Evolutionary conservation across 2,797 vertebrate species (phyloP).

Genomic region (Champsocephalus esox): DNA sequence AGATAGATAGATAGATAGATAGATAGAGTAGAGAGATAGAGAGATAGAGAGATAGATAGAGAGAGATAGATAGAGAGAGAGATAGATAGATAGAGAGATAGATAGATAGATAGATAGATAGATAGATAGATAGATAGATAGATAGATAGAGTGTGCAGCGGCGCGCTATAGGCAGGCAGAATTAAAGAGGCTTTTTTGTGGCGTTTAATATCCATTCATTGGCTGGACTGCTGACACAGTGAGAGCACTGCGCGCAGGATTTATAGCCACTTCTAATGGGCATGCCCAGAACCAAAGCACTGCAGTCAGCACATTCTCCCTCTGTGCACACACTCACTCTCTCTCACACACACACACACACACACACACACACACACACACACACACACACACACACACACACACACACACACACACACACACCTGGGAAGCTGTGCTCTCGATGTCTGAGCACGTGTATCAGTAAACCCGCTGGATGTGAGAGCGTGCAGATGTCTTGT

Average conservation of each 20-base stretch:
- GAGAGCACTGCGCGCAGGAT: constrained; percentile 85
- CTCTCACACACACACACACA: constrained; percentile 51
- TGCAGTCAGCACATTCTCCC: constrained; percentile 86
- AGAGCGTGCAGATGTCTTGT: constrained; percentile 20
- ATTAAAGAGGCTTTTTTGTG: constrained; percentile 89
- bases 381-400: constrained; percentile 56
- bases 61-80: no score
- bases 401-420: constrained; percentile 12
- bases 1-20: no score
- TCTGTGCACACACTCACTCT: constrained; percentile 44
- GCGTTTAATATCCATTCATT: constrained; percentile 92
- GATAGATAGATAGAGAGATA: no score
- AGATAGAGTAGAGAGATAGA: no score
- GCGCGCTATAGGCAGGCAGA: constrained; percentile 79
- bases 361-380: constrained; percentile 18
- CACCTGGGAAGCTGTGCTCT: constrained; percentile 26
- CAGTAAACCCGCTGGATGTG: constrained; percentile 33
- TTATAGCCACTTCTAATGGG: constrained; percentile 88
- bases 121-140: no score
- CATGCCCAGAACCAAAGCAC: constrained; percentile 84
- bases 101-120: no score
- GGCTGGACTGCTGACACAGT: constrained; percentile 89
- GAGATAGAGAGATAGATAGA: no score
- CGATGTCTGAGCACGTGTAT: constrained; percentile 40
- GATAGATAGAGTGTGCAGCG: constrained; percentile 35